Evolutionary conservation across 2,113 vertebrate genomes (phyloP).

Genomic region (Rhodinocichla rosea): DNA sequence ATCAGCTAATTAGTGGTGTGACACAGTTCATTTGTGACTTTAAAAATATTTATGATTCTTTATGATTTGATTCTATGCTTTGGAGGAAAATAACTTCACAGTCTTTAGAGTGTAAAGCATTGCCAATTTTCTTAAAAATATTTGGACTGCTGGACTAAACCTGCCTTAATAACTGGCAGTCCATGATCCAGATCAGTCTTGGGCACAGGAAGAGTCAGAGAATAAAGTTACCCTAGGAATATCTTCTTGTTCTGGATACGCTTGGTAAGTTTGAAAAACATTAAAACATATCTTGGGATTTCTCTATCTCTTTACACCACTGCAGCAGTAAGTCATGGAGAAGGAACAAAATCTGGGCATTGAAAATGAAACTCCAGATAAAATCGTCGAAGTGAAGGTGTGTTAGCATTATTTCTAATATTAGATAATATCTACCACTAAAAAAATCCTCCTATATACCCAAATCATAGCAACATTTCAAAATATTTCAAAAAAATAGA

Average conservation of each 20-base stretch:
- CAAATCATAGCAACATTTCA: background rate
- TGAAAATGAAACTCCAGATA: background rate
- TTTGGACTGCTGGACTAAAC: conserved; percentile 19
- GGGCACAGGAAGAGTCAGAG: background rate
- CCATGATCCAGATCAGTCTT: background rate
- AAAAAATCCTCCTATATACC: background rate
- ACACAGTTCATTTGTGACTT: conserved; percentile 65
- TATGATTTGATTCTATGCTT: conserved; percentile 55
- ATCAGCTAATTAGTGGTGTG: conserved; percentile 65
- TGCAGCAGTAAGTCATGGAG: background rate
- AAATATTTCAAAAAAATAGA: background rate
- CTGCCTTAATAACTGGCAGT: background rate
- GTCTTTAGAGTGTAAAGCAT: background rate
- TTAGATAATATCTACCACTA: background rate
- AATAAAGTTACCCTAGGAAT: background rate
- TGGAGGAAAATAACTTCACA: conserved; percentile 52
- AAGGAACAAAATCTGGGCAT: background rate
- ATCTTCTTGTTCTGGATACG: background rate
- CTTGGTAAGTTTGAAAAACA: background rate
- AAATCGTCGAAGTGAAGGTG: background rate
- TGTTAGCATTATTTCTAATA: background rate
- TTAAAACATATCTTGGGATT: background rate
- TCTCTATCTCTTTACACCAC: background rate
- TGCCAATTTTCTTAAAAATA: conserved; percentile 52
- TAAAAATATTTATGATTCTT: conserved; percentile 69